Conservation (phyloP, 2,888 invertebrate genomes). For the Temnothorax rugatulus region DNA sequence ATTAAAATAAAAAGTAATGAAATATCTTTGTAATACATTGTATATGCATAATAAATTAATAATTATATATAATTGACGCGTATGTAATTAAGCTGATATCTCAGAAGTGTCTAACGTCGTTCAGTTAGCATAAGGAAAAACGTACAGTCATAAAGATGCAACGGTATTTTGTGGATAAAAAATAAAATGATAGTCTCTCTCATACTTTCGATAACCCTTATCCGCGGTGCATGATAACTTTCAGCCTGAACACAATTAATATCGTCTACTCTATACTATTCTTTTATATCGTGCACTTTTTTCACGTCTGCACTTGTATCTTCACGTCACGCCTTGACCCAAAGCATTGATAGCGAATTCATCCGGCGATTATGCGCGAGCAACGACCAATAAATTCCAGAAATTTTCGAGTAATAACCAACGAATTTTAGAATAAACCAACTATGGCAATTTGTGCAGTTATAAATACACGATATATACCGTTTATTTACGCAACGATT, state of each 20-base stretch:
- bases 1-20: conserved; percentile 2
- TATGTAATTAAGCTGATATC: not conserved
- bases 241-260: conserved; percentile 68
- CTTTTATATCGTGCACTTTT: conserved; percentile 50
- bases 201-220: conserved; percentile 70
- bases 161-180: conserved; percentile 26
- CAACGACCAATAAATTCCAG: conserved; percentile 26
- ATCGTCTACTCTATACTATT: conserved; percentile 64
- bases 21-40: not conserved
- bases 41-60: not conserved
- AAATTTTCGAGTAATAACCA: conserved; percentile 26
- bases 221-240: conserved; percentile 64
- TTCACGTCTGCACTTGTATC: conserved; percentile 54
- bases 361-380: conserved; percentile 25
- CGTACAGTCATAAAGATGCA: conserved; percentile 2
- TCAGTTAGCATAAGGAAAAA: conserved; percentile 20
- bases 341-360: conserved; percentile 42
- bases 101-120: not conserved
- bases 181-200: conserved; percentile 66
- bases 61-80: not conserved
- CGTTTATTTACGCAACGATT: not conserved
- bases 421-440: not conserved
- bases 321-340: conserved; percentile 60
- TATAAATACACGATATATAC: not conserved
- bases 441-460: not conserved